These are phyloP conservation scores for Urechis unicinctus DNA, from an alignment of 2,888 invertebrate species.

Conservation along the genomic window DNA sequence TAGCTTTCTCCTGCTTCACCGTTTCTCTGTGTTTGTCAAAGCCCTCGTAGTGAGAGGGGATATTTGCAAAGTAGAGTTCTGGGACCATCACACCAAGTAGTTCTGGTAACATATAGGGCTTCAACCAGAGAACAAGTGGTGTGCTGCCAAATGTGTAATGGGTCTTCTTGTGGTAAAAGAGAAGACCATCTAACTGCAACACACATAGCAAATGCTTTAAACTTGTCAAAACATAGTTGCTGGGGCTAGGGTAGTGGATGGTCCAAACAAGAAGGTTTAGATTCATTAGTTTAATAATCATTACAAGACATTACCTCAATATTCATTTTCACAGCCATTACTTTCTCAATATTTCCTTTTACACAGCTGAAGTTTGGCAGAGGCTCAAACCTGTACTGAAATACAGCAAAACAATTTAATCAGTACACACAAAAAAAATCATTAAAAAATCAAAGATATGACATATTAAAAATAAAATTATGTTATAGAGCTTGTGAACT, in stretches of 20 bases:
- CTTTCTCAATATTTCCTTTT: slow-evolving; percentile 6
- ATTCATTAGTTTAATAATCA: neutral
- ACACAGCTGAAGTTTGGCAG: slow-evolving; percentile 39
- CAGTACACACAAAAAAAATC: too few species aligned
- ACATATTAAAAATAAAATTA: neutral
- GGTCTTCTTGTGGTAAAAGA: slow-evolving; percentile 82
- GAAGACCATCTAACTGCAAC: slow-evolving; percentile 68
- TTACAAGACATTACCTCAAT: slow-evolving; percentile 6
- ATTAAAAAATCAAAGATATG: neutral
- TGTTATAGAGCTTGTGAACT: neutral
- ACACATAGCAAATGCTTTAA: too few species aligned
- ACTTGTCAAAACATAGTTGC: neutral
- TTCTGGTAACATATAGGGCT: slow-evolving; percentile 80
- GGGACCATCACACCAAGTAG: slow-evolving; percentile 57
- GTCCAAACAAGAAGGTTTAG: neutral
- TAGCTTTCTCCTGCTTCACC: neutral
- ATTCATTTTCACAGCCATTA: slow-evolving; percentile 6
- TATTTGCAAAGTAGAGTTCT: slow-evolving; percentile 15
- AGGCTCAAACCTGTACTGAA: slow-evolving; percentile 53
- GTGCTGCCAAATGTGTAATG: slow-evolving; percentile 74
- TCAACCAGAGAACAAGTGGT: slow-evolving; percentile 88
- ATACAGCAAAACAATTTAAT: slow-evolving; percentile 9
- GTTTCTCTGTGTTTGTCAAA: slow-evolving; percentile 10
- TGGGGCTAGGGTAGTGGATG: neutral
- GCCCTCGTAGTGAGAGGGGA: slow-evolving; percentile 9